Evolutionary conservation across 2,797 vertebrate genomes (phyloP).

Genomic region (Anas bernieri): DNA sequence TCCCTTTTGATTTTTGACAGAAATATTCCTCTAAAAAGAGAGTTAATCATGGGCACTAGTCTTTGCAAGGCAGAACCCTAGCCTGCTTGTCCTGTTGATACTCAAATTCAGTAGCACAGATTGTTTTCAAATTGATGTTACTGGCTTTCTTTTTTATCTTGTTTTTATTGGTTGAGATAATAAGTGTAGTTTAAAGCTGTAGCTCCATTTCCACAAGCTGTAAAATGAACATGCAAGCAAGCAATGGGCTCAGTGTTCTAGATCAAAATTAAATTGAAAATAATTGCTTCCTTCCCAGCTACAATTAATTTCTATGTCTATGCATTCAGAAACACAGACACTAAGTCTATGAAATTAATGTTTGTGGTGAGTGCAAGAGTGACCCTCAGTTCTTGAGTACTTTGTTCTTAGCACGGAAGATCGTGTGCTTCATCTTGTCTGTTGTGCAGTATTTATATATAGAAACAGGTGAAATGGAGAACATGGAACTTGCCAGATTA

Average conservation of each 20-base stretch:
- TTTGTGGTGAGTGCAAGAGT: neutral
- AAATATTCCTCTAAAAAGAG: constrained; percentile 9
- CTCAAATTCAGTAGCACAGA: neutral
- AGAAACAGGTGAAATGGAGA: neutral
- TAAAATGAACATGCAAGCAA: neutral
- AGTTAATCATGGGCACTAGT: constrained; percentile 32
- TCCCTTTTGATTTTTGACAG: constrained; percentile 43
- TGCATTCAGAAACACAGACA: neutral
- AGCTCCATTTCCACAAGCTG: neutral
- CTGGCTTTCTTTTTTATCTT: neutral
- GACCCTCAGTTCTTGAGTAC: neutral
- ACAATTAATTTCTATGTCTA: neutral
- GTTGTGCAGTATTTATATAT: no score
- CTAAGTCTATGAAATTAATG: neutral
- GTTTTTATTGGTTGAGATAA: neutral
- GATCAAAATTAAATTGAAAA: constrained; percentile 17
- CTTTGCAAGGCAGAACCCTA: neutral
- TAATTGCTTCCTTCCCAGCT: constrained; percentile 1
- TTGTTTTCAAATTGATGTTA: neutral
- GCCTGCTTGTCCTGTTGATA: neutral
- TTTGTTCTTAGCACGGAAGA: neutral
- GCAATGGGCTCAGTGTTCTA: neutral
- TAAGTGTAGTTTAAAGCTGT: neutral
- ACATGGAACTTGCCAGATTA: fast-evolving
- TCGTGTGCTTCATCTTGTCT: neutral